phyloP scores from a whole-genome alignment of 2,888 invertebrate species.

The Apotomis capreana region DNA sequence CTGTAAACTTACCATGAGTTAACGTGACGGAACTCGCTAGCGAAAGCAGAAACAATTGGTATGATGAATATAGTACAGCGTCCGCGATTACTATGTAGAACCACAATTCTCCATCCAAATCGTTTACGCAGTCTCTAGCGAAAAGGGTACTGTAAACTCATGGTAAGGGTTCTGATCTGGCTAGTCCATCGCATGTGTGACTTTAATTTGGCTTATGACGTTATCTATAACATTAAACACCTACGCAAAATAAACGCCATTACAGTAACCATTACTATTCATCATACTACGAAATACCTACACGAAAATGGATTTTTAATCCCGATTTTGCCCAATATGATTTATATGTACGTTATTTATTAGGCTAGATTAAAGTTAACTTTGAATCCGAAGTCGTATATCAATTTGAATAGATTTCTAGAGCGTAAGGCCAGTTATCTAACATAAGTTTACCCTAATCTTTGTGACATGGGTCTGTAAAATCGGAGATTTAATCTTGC shows the following conservation, averaged over 20 bases:
- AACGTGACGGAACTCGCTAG: no score
- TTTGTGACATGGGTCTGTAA: conserved; percentile 64
- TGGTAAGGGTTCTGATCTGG: no score
- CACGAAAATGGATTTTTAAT: not conserved
- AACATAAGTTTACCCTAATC: conserved; percentile 45
- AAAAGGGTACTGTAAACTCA: no score
- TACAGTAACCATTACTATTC: not conserved
- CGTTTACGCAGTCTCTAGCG: no score
- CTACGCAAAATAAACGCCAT: not conserved
- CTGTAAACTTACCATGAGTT: no score
- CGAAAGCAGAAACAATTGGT: no score
- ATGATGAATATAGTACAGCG: no score
- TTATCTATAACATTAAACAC: not conserved
- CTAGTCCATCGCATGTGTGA: not conserved
- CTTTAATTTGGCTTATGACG: not conserved
- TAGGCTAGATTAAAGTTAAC: not conserved
- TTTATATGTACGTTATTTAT: not conserved
- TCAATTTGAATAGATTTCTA: conserved; percentile 14
- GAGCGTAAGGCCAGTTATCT: conserved; percentile 22
- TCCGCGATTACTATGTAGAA: no score
- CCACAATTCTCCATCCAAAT: no score
- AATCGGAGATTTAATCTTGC: conserved; percentile 60
- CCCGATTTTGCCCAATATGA: conserved; percentile 2
- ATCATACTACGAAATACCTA: no score
- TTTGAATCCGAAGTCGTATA: conserved; percentile 7